These are phyloP conservation scores for Aegithalos caudatus DNA, from an alignment of 2,113 vertebrate genomes.

Conservation along the genomic window DNA sequence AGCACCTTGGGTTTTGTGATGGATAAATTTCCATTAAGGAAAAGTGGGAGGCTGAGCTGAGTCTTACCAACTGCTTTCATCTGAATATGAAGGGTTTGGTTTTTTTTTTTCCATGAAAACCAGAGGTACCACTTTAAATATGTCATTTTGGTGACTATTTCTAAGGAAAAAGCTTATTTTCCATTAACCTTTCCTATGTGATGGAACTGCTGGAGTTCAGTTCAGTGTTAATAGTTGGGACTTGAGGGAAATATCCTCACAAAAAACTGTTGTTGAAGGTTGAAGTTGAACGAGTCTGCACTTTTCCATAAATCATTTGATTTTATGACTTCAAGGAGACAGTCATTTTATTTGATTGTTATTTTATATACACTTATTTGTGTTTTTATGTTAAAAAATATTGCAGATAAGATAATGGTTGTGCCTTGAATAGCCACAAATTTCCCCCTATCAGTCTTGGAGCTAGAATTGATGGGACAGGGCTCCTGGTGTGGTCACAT, in stretches of 20 bases:
- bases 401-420: background rate
- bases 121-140: background rate
- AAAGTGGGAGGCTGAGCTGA: background rate
- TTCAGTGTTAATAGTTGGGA: background rate
- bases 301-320: background rate
- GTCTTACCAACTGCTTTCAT: background rate
- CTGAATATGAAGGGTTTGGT: background rate
- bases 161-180: background rate
- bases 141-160: background rate
- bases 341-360: background rate
- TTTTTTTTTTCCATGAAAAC: background rate
- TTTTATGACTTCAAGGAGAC: slow-evolving; percentile 21
- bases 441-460: background rate
- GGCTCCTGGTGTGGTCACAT: background rate
- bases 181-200: background rate
- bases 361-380: background rate
- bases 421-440: background rate
- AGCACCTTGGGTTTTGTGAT: background rate
- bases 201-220: background rate
- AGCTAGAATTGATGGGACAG: background rate
- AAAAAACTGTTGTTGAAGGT: background rate
- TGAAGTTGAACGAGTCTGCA: background rate
- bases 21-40: background rate
- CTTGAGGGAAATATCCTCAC: background rate
- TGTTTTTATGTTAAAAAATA: background rate